Percentiles rank a stretch among this genome's conserved stretches.
These are phyloP conservation scores for Chaetura pelagica DNA, from an alignment of 2,113 vertebrate genomes.

Conservation along the genomic window DNA sequence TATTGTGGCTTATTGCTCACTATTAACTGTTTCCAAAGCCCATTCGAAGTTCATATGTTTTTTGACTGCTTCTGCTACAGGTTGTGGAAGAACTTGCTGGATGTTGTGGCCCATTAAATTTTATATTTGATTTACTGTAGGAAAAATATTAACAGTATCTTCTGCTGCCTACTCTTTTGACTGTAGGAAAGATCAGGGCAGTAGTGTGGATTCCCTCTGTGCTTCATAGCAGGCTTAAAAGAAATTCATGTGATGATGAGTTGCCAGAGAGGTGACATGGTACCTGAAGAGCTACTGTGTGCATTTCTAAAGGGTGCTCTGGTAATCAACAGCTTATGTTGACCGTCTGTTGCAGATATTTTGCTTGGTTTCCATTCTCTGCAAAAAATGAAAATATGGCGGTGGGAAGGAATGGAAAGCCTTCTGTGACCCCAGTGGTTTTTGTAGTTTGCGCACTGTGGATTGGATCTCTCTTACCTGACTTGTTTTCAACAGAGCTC, in stretches of 20 bases:
- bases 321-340: neutral
- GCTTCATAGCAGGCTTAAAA: neutral
- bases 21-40: slow-evolving; percentile 6
- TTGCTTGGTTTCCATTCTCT: neutral
- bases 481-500: neutral
- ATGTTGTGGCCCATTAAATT: neutral
- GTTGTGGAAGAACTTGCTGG: neutral
- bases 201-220: neutral
- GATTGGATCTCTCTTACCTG: neutral
- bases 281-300: neutral
- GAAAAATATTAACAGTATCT: slow-evolving; percentile 19
- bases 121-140: slow-evolving; percentile 21
- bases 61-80: slow-evolving; percentile 28
- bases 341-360: neutral
- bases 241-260: neutral
- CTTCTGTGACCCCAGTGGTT: neutral
- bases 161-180: neutral
- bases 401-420: neutral
- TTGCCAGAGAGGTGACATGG: neutral
- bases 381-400: neutral
- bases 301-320: neutral
- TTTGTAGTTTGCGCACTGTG: neutral
- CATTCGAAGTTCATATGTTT: neutral
- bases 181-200: neutral
- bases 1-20: slow-evolving; percentile 24